phyloP scores from a whole-genome alignment of 2,113 vertebrate species.

The Apodemus sylvaticus region DNA sequence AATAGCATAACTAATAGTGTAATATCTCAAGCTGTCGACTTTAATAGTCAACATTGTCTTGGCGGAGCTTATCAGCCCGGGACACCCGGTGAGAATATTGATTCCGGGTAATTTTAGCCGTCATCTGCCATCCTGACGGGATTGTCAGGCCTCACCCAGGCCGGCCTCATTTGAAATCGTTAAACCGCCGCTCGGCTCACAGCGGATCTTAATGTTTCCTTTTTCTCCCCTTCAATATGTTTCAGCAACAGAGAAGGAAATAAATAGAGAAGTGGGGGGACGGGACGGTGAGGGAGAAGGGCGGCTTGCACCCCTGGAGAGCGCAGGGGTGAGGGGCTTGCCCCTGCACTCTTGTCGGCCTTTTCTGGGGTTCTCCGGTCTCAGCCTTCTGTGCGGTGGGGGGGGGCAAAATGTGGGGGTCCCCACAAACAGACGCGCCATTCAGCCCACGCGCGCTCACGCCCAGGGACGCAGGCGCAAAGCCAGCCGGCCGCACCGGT shows the following conservation, averaged over 20 bases:
- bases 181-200: slow-evolving; percentile 88
- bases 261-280: slow-evolving; percentile 80
- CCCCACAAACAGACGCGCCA: background rate
- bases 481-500: background rate
- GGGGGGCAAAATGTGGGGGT: background rate
- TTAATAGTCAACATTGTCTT: slow-evolving; percentile 99
- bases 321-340: background rate
- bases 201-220: slow-evolving; percentile 86
- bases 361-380: background rate
- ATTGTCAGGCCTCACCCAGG: slow-evolving; percentile 92
- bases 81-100: slow-evolving; percentile 99
- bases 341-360: background rate
- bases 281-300: background rate
- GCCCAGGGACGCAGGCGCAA: background rate
- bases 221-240: slow-evolving; percentile 87
- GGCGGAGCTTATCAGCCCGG: slow-evolving; percentile 96
- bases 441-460: background rate
- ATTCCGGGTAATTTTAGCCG: slow-evolving; percentile 99
- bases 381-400: background rate
- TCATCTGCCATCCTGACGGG: slow-evolving; percentile 94
- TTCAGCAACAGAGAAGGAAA: slow-evolving; percentile 85
- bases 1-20: slow-evolving; percentile 99
- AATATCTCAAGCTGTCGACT: slow-evolving; percentile 99
- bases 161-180: slow-evolving; percentile 98
- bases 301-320: background rate